Base-by-base conservation (phyloP, 2,113 vertebrate species). In the Mohoua ochrocephala region DNA sequence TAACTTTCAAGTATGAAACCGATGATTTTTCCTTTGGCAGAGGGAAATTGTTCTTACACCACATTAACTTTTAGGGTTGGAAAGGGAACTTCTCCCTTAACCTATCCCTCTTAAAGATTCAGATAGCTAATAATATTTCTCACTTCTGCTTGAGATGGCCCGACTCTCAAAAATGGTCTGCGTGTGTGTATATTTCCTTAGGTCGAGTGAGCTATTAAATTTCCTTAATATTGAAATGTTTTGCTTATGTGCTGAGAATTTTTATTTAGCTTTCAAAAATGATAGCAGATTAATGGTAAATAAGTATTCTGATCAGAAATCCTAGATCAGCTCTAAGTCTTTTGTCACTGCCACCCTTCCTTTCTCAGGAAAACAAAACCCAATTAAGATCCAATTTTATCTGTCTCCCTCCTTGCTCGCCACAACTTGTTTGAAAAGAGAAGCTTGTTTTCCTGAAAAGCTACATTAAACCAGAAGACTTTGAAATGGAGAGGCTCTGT, bases 11-110 rank as follows among this genome's bases (percentile, higher is more conserved):
- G 24, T 76, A 59, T 47, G 60, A 96, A 96, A 91, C 74, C 61
- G 33, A 49, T 68, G 91, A 96, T 69, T 93, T 95, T 95, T 93
- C 37, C 57, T 89, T 78, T n/a, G 31, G 52, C 56, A 84, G 52
- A 71, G 49, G 67, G 57, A 94, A 87, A 91, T 56, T 91, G n/a
- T 89, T 93, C 73, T 91, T 96, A 82, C 39, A 87, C 26, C 69
- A 89, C 65, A 82, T 96, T 84, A 89, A 91, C 53, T 96, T 96
- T 89, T 91, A 89, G 81, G n/a, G n/a, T 35, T 84, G 47, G 42
- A 80, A 80, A 28, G 70, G 79, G 75, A 85, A 68, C 35, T 95
- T 93, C 35, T 88, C 31, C 18, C 67, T 77, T 83, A 85, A 86
- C 39, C 10, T 63, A 74, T 35, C 7, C 10, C 7, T 90, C 26